Percentiles rank a stretch among this genome's conserved stretches.
Evolutionary conservation across 1,140 invertebrate species (phyloP).

Genomic region (Pseudomyrmex flavicornis): DNA sequence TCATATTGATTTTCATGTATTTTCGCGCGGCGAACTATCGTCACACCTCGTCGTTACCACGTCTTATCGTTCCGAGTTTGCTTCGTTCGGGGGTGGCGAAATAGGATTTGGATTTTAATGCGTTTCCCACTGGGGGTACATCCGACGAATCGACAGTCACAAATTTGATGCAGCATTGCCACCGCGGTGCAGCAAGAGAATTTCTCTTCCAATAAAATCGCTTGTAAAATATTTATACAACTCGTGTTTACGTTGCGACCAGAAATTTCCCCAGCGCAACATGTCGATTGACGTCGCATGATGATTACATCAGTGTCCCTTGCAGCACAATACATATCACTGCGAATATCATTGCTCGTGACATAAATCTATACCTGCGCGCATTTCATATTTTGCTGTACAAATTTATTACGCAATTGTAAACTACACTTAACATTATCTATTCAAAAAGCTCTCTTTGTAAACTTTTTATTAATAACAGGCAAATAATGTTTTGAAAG

Average conservation of each 20-base stretch:
- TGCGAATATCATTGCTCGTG: not conserved
- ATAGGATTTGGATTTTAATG: slow-evolving; percentile 63
- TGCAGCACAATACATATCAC: slow-evolving; percentile 4
- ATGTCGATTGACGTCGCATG: not conserved
- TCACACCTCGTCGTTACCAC: slow-evolving; percentile 51
- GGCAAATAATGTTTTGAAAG: not conserved
- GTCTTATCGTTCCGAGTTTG: slow-evolving; percentile 54
- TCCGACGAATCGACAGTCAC: slow-evolving; percentile 56
- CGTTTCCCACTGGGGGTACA: slow-evolving; percentile 47
- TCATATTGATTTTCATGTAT: slow-evolving; percentile 60
- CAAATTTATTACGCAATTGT: not conserved
- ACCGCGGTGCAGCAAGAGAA: slow-evolving; percentile 1
- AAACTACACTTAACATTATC: not conserved
- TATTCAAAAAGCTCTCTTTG: not conserved
- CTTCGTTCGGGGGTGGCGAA: slow-evolving; percentile 50
- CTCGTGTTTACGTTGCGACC: slow-evolving; percentile 39
- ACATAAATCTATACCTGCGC: not conserved
- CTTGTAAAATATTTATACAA: slow-evolving; percentile 54
- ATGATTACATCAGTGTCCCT: slow-evolving; percentile 31
- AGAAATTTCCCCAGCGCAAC: slow-evolving; percentile 28
- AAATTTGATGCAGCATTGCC: slow-evolving; percentile 47
- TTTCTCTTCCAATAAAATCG: slow-evolving; percentile 56
- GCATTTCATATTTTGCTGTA: not conserved
- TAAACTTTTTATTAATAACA: not conserved
- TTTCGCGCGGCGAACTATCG: slow-evolving; percentile 46